phyloP scores from a whole-genome alignment of 2,888 invertebrate species.

The Microplitis deprimator region DNA sequence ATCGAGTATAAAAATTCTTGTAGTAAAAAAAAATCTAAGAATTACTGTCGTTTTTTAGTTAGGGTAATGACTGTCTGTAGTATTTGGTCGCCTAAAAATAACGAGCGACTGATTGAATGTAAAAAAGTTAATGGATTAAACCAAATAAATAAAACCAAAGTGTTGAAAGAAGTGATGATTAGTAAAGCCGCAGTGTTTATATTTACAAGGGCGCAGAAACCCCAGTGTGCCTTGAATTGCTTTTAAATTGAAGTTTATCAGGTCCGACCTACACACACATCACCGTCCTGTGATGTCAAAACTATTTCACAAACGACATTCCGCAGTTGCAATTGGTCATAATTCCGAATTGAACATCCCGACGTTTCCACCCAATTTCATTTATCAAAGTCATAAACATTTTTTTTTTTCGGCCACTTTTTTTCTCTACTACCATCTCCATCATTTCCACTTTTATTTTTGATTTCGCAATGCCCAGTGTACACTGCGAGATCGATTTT shows the following conservation, averaged over 20 bases:
- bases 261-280: conserved; percentile 45
- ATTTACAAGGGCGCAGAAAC: not conserved
- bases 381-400: conserved; percentile 18
- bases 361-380: conserved; percentile 22
- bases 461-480: not conserved
- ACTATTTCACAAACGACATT: conserved; percentile 16
- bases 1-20: too few species aligned
- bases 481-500: not conserved
- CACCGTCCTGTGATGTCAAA: conserved; percentile 16
- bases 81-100: not conserved
- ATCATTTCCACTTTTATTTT: not conserved
- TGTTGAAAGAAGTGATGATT: conserved; percentile 31
- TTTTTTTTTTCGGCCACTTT: not conserved
- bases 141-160: not conserved
- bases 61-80: too few species aligned
- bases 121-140: not conserved
- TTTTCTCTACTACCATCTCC: not conserved
- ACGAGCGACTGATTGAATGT: not conserved
- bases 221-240: conserved; percentile 45
- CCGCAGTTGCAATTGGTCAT: conserved; percentile 16
- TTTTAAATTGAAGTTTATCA: conserved; percentile 56
- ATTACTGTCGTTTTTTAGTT: too few species aligned
- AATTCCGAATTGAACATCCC: conserved; percentile 22
- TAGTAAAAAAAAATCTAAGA: too few species aligned
- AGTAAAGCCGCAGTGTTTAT: conserved; percentile 12